A percentile compares a stretch with the other conserved stretches of the same genome.
phyloP scores from a whole-genome alignment of 2,797 vertebrate genomes.

The Microctenopoma lineatum region DNA sequence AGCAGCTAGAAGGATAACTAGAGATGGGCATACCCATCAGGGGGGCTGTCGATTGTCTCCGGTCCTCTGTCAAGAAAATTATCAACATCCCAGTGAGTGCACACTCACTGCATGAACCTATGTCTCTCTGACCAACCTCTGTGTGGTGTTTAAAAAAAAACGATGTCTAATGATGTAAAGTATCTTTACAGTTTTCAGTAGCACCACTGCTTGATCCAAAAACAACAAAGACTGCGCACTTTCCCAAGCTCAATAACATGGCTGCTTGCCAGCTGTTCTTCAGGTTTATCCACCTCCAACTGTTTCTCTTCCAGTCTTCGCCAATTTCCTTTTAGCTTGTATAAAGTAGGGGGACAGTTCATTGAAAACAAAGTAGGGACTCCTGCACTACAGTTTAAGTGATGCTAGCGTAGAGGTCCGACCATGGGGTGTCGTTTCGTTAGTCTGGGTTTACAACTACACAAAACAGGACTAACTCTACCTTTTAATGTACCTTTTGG shows the following conservation, averaged over 20 bases:
- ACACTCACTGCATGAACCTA: accelerated
- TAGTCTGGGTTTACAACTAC: not conserved
- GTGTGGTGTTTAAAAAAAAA: not conserved
- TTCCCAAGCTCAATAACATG: slow-evolving; percentile 2
- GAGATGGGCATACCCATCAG: slow-evolving; percentile 52
- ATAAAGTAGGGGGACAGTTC: not conserved
- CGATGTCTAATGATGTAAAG: not conserved
- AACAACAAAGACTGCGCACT: not conserved
- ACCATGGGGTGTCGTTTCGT: not conserved
- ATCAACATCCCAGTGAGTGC: not conserved
- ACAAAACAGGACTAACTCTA: not conserved
- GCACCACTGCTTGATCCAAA: not conserved
- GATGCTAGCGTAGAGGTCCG: not conserved
- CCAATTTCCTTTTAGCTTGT: not conserved
- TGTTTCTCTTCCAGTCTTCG: accelerated
- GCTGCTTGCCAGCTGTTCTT: not conserved
- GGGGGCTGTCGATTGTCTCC: slow-evolving; percentile 32
- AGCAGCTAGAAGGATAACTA: not conserved
- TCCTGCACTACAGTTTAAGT: no score
- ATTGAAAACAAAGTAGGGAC: not conserved
- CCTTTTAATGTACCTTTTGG: not conserved
- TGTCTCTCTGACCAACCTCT: not conserved
- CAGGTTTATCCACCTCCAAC: not conserved
- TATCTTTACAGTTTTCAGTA: accelerated
- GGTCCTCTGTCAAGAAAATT: slow-evolving; percentile 29